These are phyloP conservation scores for Criorhina ranunculi DNA, from an alignment of 2,888 invertebrate species.

Conservation along the genomic window DNA sequence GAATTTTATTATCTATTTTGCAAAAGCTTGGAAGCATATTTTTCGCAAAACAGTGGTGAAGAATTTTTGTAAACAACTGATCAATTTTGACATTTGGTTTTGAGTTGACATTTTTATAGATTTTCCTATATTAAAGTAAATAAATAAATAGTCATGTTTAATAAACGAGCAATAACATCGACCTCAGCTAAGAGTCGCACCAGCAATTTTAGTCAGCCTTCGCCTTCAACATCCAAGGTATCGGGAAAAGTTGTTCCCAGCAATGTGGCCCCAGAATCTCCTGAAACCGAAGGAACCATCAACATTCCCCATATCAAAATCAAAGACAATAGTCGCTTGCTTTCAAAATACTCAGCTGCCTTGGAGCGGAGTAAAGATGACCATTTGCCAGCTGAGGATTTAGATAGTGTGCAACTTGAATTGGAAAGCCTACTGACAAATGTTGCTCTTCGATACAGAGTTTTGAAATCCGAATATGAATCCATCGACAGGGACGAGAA, in stretches of 20 bases:
- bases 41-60: neutral
- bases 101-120: conserved; percentile 18
- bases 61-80: conserved; percentile 34
- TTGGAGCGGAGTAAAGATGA: conserved; percentile 90
- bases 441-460: conserved; percentile 91
- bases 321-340: conserved; percentile 88
- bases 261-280: conserved; percentile 60
- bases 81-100: conserved; percentile 26
- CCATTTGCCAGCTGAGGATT: conserved; percentile 93
- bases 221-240: conserved; percentile 62
- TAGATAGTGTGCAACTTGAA: conserved; percentile 94
- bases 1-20: neutral
- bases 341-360: conserved; percentile 89
- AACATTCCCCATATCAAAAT: conserved; percentile 88
- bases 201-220: conserved; percentile 65
- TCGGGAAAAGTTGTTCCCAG: conserved; percentile 63
- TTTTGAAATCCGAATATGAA: conserved; percentile 91
- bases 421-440: conserved; percentile 93
- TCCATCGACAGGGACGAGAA: conserved; percentile 88
- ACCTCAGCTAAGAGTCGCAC: conserved; percentile 69
- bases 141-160: conserved; percentile 61
- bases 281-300: conserved; percentile 70
- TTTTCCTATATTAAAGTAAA: conserved; percentile 29
- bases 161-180: conserved; percentile 68
- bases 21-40: neutral